Percentiles rank a stretch among this genome's conserved stretches.
Conservation (phyloP, 2,113 vertebrate species). For the Callocephalon fimbriatum region DNA sequence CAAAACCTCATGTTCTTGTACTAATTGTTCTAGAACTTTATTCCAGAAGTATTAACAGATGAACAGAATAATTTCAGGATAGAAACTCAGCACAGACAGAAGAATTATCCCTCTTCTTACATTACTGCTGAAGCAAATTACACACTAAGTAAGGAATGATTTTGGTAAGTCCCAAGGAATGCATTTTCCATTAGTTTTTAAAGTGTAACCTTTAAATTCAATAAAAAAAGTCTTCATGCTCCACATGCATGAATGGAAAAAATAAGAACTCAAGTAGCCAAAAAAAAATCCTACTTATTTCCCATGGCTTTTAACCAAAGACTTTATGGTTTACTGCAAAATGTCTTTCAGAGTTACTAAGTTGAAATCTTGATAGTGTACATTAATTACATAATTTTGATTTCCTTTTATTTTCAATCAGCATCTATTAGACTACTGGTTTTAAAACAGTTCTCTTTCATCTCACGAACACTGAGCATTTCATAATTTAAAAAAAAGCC, state of each 20-base stretch:
- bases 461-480: not conserved
- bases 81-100: constrained; percentile 6
- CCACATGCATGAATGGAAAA: constrained; percentile 59
- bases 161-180: constrained; percentile 56
- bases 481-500: not conserved
- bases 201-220: constrained; percentile 67
- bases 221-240: constrained; percentile 32
- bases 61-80: not conserved
- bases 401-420: not conserved
- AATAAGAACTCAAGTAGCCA: constrained; percentile 46
- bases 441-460: not conserved
- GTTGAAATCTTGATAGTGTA: not conserved
- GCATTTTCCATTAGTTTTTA: constrained; percentile 56
- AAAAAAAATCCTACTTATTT: constrained; percentile 54
- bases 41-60: not conserved
- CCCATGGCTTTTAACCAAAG: constrained; percentile 34
- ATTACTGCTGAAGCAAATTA: constrained; percentile 53
- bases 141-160: constrained; percentile 56
- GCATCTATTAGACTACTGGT: not conserved
- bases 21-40: constrained; percentile 1
- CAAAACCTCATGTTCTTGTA: not conserved
- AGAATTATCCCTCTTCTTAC: constrained; percentile 32
- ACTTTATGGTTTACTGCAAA: constrained; percentile 29
- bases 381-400: not conserved
- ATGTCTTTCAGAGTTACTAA: not conserved